These are phyloP conservation scores for Mythimna ferrago DNA, from an alignment of 2,888 invertebrate genomes.

Conservation along the genomic window DNA sequence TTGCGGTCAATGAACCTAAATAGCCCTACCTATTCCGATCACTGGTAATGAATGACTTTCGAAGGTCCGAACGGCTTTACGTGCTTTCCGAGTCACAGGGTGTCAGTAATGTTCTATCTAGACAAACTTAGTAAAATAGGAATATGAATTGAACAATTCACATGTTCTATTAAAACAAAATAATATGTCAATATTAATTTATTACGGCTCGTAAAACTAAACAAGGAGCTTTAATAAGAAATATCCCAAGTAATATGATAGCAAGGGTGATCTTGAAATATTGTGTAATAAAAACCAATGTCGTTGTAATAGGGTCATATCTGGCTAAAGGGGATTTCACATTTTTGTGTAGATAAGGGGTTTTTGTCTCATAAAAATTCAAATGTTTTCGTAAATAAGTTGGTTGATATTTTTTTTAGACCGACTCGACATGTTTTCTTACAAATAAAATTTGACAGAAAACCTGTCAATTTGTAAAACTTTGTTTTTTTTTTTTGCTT, in stretches of 20 bases:
- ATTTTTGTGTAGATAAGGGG: slow-evolving; percentile 3
- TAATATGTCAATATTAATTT: slow-evolving; percentile 15
- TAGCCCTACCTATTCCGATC: too few relatives aligned
- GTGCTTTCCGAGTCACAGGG: too few relatives aligned
- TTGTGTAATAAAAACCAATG: slow-evolving; percentile 55
- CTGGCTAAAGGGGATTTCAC: slow-evolving; percentile 3
- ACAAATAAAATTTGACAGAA: background rate
- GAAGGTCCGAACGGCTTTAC: too few relatives aligned
- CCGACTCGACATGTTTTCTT: background rate
- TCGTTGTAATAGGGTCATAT: slow-evolving; percentile 22
- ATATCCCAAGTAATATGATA: slow-evolving; percentile 45
- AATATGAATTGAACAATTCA: too few relatives aligned
- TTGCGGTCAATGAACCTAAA: too few relatives aligned
- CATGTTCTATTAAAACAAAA: slow-evolving; percentile 6
- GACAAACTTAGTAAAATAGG: too few relatives aligned
- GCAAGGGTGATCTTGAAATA: slow-evolving; percentile 45
- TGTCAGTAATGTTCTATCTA: too few relatives aligned
- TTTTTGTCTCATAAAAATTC: background rate
- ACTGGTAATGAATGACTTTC: too few relatives aligned
- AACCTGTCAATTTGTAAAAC: background rate
- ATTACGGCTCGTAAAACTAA: slow-evolving; percentile 42
- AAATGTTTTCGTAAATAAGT: too few relatives aligned
- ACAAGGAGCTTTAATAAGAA: slow-evolving; percentile 35
- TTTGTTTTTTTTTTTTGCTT: background rate
- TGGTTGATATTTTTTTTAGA: too few relatives aligned